phyloP scores from a whole-genome alignment of 2,797 vertebrate species.

The Prionace glauca region DNA sequence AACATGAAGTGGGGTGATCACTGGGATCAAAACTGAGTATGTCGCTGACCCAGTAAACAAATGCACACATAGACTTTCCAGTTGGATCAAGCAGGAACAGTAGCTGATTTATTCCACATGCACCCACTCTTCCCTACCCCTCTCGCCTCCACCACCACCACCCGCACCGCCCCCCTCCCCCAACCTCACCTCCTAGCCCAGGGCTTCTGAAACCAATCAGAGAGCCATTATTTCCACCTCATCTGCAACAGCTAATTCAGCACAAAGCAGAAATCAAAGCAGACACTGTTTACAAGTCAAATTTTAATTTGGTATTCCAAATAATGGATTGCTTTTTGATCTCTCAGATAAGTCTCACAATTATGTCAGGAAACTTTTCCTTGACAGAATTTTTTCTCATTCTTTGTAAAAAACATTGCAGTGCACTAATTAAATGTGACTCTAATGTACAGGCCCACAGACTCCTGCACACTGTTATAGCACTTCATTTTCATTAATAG shows the following conservation, averaged over 20 bases:
- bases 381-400: not conserved
- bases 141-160: no score
- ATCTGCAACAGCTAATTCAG: not conserved
- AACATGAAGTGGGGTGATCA: not conserved
- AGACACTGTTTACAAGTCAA: not conserved
- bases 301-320: not conserved
- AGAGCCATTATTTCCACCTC: not conserved
- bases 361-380: not conserved
- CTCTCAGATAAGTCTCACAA: not conserved
- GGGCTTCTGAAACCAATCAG: not conserved
- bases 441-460: not conserved
- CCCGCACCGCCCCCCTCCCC: no score
- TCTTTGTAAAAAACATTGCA: not conserved
- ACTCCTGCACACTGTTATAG: not conserved
- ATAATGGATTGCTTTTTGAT: not conserved
- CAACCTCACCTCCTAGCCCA: not conserved
- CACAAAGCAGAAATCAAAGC: not conserved
- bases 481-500: constrained; percentile 10
- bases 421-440: not conserved
- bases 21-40: not conserved
- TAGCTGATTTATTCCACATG: not conserved
- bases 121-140: no score
- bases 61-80: not conserved
- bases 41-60: not conserved
- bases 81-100: not conserved